Percentiles rank a stretch among this genome's conserved stretches.
Evolutionary conservation across 1,140 invertebrate genomes (phyloP).

Genomic region (Parapsyche elsis): DNA sequence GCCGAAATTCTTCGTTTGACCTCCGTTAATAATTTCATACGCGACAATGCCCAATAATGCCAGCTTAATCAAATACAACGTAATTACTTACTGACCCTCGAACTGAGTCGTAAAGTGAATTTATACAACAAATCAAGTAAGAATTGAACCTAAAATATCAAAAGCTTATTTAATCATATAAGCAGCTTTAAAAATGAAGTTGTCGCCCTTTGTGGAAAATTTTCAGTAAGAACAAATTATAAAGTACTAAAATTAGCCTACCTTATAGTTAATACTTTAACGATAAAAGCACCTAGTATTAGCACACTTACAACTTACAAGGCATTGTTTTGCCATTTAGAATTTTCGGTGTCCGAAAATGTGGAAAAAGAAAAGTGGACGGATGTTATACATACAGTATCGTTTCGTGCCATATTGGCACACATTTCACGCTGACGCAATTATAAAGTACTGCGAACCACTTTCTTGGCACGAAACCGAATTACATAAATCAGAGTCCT

Average conservation of each 20-base stretch:
- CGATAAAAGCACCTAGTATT: no score
- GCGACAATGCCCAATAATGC: no score
- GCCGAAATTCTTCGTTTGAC: no score
- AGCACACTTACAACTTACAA: neutral
- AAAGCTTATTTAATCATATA: neutral
- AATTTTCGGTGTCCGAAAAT: neutral
- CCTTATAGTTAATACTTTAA: no score
- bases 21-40: no score
- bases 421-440: slow-evolving; percentile 31
- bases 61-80: no score
- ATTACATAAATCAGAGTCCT: slow-evolving; percentile 19
- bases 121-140: no score
- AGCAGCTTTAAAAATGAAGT: neutral
- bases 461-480: slow-evolving; percentile 17
- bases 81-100: no score
- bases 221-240: neutral
- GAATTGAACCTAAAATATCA: neutral
- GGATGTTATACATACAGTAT: neutral
- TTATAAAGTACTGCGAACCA: slow-evolving; percentile 16
- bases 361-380: neutral
- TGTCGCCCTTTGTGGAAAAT: neutral
- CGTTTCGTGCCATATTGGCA: slow-evolving; percentile 20
- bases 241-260: neutral
- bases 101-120: no score
- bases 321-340: neutral